phyloP scores from a whole-genome alignment of 2,888 invertebrate species.

The Campaea margaritaria region DNA sequence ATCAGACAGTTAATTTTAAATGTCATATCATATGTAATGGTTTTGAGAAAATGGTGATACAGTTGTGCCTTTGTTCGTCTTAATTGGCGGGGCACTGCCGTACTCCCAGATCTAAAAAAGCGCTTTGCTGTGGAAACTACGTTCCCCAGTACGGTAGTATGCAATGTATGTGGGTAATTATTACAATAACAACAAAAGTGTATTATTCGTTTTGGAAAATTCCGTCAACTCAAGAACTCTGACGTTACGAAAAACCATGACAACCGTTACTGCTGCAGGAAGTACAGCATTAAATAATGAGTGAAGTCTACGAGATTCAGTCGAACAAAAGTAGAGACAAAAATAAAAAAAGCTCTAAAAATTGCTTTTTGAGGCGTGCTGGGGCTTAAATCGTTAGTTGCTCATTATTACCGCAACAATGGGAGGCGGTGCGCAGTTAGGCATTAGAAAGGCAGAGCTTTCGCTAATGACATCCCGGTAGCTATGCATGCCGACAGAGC shows the following conservation, averaged over 20 bases:
- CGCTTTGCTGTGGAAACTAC: too few species aligned
- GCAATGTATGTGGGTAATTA: too few species aligned
- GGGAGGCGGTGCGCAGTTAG: constrained; percentile 77
- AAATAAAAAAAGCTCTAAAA: constrained; percentile 39
- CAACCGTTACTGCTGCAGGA: background rate
- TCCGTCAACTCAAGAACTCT: background rate
- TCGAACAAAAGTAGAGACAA: constrained; percentile 28
- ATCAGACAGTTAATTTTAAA: too few species aligned
- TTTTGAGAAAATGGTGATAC: too few species aligned
- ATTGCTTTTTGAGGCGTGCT: constrained; percentile 56
- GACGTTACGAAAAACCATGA: background rate
- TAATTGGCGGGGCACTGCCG: too few species aligned
- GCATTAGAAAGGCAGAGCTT: constrained; percentile 81
- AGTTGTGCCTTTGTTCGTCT: too few species aligned
- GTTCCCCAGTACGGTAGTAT: too few species aligned
- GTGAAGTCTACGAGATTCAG: constrained; percentile 11
- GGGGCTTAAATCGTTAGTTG: constrained; percentile 76
- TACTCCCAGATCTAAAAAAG: too few species aligned
- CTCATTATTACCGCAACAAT: constrained; percentile 80
- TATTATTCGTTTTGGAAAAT: background rate
- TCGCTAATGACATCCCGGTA: constrained; percentile 80
- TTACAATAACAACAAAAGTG: too few species aligned
- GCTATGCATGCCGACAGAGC: constrained; percentile 52
- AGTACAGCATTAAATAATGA: constrained; percentile 11
- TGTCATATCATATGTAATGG: too few species aligned